Base-by-base conservation (phyloP, 2,888 invertebrate genomes). In the Neoaliturus tenellus region DNA sequence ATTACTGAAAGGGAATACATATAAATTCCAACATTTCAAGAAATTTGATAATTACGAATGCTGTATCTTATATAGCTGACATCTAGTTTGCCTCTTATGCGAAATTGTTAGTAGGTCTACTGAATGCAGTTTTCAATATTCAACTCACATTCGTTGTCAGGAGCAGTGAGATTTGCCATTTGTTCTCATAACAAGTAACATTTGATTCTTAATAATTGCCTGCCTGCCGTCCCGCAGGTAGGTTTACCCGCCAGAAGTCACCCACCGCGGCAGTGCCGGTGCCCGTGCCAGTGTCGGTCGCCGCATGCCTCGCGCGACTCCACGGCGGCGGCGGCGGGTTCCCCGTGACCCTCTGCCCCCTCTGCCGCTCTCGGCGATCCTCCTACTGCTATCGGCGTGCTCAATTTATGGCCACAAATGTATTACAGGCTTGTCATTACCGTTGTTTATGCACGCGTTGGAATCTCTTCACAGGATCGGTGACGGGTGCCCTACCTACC, bases 391-490 rank as follows among this genome's bases (percentile, higher is more conserved):
- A 31, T 44, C 44, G 17, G 14, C 44, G 39, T 41, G 48, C 41
- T 23, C 35, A 33, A 41, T 48, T 48, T 75, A 75, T 48, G 28
- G 75, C 48, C 44, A 41, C 23, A 28, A 28, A 75, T 48, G 41
- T 75, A 75, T 75, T 75, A 75, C 75, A 23, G 28, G 44, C 75
- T 75, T 75, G 75, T 75, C 75, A 75, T 75, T 55, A 55, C 78
- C 23, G 78, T 20, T n/a, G 55, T 78, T 78, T 78, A 78, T 51
- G 78, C 28, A 33, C 51, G 14, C 44, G 44, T 39, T 1, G 33
- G 78, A 78, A 33, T 55, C 35, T 35, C 78, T 25, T 23, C n/a
- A 5, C 12, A 2, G 51, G 10, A 51, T 78, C 33, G 78, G 5
- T 14, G 51, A 48, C 75, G 75, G 28, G 44, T 17, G 17, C 44